A percentile compares a stretch with the other conserved stretches of the same genome.
Evolutionary conservation across 2,797 vertebrate species (phyloP).

Genomic region (Ceryle rudis): DNA sequence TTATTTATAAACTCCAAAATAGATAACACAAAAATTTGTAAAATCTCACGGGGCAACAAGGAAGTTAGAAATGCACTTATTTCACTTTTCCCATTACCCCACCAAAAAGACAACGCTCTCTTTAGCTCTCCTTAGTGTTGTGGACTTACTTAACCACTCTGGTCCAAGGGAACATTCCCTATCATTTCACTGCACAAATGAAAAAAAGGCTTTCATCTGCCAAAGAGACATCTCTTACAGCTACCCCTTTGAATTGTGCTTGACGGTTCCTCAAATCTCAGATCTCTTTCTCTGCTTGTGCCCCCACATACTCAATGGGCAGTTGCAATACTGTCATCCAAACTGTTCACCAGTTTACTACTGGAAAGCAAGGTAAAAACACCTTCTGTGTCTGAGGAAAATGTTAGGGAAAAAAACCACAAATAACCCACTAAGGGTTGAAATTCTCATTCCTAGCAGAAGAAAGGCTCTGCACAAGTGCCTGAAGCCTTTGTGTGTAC

Average conservation of each 20-base stretch:
- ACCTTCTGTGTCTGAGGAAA: background rate
- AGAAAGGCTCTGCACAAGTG: background rate
- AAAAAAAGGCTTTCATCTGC: background rate
- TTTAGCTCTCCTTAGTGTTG: background rate
- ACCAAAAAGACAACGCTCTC: background rate
- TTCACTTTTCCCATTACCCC: background rate
- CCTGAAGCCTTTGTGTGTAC: rapidly evolving
- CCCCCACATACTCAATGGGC: rapidly evolving
- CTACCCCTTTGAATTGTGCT: background rate
- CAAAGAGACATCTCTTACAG: background rate
- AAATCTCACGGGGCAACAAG: background rate
- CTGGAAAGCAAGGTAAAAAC: background rate
- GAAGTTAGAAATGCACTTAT: background rate
- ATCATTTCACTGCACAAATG: background rate
- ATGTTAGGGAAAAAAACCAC: background rate
- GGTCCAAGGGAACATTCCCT: background rate
- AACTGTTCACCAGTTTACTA: background rate
- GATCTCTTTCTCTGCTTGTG: background rate
- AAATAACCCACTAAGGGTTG: background rate
- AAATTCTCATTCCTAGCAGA: background rate
- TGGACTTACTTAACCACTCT: background rate
- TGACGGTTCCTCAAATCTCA: background rate
- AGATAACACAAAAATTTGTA: background rate
- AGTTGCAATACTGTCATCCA: background rate
- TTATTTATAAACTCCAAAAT: background rate